Percentiles rank a stretch among this genome's conserved stretches.
Evolutionary conservation across 2,888 invertebrate genomes (phyloP).

Genomic region (Nomada lathburiana): DNA sequence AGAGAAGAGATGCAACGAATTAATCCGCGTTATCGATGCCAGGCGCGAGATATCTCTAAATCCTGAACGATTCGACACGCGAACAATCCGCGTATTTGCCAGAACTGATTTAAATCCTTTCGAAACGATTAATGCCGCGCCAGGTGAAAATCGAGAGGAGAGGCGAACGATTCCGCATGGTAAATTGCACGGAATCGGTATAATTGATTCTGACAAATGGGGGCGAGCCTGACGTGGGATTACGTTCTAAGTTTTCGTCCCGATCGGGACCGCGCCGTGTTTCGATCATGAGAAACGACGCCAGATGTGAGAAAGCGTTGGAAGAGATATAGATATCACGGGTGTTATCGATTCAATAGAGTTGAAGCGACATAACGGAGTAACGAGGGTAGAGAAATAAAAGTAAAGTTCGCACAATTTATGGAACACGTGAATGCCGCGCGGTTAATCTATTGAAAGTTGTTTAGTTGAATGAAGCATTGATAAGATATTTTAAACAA

Average conservation of each 20-base stretch:
- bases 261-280: constrained; percentile 20
- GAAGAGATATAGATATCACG: neutral
- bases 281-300: constrained; percentile 30
- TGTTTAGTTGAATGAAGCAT: neutral
- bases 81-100: constrained; percentile 43
- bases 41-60: constrained; percentile 31
- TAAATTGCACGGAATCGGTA: constrained; percentile 41
- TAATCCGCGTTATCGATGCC: constrained; percentile 30
- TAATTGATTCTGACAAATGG: constrained; percentile 55
- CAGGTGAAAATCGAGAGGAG: constrained; percentile 44
- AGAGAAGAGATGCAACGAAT: neutral
- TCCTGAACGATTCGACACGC: constrained; percentile 38
- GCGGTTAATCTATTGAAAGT: neutral
- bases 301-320: neutral
- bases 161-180: constrained; percentile 18
- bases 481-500: no score
- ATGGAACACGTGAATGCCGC: neutral
- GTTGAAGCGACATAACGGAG: constrained; percentile 1
- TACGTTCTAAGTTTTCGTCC: constrained; percentile 36
- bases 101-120: constrained; percentile 40
- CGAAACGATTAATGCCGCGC: constrained; percentile 8
- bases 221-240: constrained; percentile 25
- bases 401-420: neutral
- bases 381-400: neutral
- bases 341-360: constrained; percentile 9